Evolutionary conservation across 2,888 invertebrate genomes (phyloP).

Genomic region (Apamea monoglypha): DNA sequence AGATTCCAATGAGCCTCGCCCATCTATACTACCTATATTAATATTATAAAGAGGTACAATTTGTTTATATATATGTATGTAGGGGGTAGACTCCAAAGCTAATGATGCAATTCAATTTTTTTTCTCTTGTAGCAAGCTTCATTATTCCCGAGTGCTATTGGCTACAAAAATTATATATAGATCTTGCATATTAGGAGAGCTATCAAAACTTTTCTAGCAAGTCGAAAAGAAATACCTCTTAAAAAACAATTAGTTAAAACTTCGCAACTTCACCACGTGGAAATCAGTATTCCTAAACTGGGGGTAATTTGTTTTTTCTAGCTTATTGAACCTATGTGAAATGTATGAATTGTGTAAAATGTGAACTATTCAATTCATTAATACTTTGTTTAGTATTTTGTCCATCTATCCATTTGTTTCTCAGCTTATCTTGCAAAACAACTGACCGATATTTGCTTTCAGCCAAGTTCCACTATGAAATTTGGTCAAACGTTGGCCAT

Average conservation of each 20-base stretch:
- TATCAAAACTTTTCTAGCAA: too few relatives aligned
- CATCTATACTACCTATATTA: background rate
- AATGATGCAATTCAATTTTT: too few relatives aligned
- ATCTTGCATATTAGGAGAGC: too few relatives aligned
- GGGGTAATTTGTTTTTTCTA: background rate
- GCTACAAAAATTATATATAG: too few relatives aligned
- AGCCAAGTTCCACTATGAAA: background rate
- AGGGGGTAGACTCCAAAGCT: too few relatives aligned
- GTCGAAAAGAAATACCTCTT: too few relatives aligned
- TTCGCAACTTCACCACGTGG: too few relatives aligned
- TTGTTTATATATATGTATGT: too few relatives aligned
- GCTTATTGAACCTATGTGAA: background rate
- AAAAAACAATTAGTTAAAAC: too few relatives aligned
- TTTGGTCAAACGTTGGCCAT: slow-evolving; percentile 23
- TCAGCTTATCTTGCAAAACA: background rate
- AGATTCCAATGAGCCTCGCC: background rate
- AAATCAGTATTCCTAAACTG: background rate
- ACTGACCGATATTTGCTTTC: background rate
- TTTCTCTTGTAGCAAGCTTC: too few relatives aligned
- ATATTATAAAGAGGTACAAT: background rate
- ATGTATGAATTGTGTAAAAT: background rate
- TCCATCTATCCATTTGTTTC: background rate
- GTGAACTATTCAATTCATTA: background rate
- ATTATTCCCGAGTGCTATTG: too few relatives aligned
- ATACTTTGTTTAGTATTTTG: background rate